Evolutionary conservation across 2,888 invertebrate species (phyloP).

Genomic region (Cyclophora albipunctata): DNA sequence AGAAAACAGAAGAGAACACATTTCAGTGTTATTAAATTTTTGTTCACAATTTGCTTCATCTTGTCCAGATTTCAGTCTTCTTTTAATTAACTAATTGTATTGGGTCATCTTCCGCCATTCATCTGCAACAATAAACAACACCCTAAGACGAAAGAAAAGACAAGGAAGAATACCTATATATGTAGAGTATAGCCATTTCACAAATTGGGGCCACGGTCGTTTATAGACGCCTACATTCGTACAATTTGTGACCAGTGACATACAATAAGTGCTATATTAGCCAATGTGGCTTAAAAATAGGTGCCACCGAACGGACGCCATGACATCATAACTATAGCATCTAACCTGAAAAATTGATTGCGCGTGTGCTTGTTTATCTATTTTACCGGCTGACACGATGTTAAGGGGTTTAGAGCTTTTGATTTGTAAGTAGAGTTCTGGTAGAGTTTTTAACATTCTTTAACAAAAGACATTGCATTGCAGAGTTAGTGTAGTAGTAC

Average conservation of each 20-base stretch:
- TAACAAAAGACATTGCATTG: no score
- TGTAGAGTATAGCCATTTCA: background rate
- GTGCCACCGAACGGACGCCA: slow-evolving; percentile 21
- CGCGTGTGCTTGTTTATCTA: no score
- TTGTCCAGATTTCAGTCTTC: slow-evolving; percentile 13
- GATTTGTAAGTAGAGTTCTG: no score
- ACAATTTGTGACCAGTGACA: slow-evolving; percentile 25
- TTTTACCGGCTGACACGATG: no score
- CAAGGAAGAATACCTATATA: no score
- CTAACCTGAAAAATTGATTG: background rate
- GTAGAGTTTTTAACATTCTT: no score
- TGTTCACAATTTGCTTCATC: slow-evolving; percentile 74
- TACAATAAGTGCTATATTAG: slow-evolving; percentile 30
- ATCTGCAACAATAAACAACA: slow-evolving; percentile 34
- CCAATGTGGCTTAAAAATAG: slow-evolving; percentile 30
- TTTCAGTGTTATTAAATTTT: slow-evolving; percentile 85
- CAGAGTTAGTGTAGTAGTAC: no score
- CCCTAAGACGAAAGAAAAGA: no score
- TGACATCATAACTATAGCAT: background rate
- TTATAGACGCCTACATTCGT: slow-evolving; percentile 42
- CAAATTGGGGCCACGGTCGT: slow-evolving; percentile 53
- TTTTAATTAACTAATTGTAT: background rate
- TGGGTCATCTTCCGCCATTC: background rate
- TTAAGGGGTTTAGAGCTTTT: no score
- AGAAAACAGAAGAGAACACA: slow-evolving; percentile 88